Conservation (phyloP, 2,797 vertebrate genomes). For the Pseudochromis fuscus region DNA sequence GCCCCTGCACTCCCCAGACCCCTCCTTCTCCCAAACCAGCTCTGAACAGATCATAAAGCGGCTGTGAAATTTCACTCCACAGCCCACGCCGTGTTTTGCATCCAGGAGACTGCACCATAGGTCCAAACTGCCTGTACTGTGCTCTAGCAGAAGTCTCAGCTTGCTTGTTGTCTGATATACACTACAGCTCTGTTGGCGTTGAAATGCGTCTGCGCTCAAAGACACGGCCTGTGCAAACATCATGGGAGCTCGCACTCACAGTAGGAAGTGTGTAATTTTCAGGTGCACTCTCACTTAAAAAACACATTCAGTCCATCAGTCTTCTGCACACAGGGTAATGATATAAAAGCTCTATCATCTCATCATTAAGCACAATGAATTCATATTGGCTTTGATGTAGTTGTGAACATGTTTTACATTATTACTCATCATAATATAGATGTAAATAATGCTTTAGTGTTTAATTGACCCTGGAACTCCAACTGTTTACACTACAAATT, state of each 20-base stretch:
- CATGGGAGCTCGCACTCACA: slow-evolving; percentile 7
- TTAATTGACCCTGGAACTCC: slow-evolving; percentile 5
- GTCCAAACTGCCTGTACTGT: slow-evolving; percentile 38
- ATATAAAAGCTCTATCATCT: slow-evolving; percentile 3
- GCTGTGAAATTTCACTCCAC: slow-evolving; percentile 43
- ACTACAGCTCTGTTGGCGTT: slow-evolving; percentile 37
- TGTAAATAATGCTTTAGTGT: neutral
- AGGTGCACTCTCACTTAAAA: slow-evolving; percentile 8
- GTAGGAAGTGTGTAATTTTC: slow-evolving; percentile 12
- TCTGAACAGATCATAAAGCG: slow-evolving; percentile 53
- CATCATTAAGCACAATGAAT: neutral
- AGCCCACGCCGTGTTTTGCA: slow-evolving; percentile 49
- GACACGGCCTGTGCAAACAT: slow-evolving; percentile 33
- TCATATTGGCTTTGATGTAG: neutral
- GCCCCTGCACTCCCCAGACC: slow-evolving; percentile 15
- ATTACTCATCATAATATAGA: slow-evolving; percentile 2
- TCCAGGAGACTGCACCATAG: slow-evolving; percentile 31
- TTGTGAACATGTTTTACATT: neutral
- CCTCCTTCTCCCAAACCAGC: slow-evolving; percentile 17
- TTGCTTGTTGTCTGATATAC: slow-evolving; percentile 43
- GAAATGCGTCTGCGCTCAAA: slow-evolving; percentile 40
- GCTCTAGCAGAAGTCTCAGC: slow-evolving; percentile 24
- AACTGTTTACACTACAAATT: neutral
- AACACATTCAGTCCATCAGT: slow-evolving; percentile 12
- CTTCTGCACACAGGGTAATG: neutral